Evolutionary conservation across 2,113 vertebrate species (phyloP).

Genomic region (Plotosus lineatus): DNA sequence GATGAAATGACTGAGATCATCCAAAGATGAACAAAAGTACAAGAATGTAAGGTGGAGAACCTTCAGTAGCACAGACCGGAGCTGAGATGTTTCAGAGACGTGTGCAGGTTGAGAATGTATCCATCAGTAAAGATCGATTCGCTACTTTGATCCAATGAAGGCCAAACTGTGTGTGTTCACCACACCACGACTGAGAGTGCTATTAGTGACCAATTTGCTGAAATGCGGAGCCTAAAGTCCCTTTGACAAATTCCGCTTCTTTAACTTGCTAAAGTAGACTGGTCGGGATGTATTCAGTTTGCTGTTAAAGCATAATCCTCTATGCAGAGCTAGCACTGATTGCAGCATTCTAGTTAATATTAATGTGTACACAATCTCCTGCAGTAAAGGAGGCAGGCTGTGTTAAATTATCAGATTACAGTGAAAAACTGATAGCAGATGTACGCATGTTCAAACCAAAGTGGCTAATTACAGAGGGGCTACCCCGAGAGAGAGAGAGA

Average conservation of each 20-base stretch:
- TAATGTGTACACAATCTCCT: slow-evolving; percentile 41
- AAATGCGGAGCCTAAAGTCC: slow-evolving; percentile 30
- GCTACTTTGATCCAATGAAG: slow-evolving; percentile 41
- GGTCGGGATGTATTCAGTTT: not conserved
- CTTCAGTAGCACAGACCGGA: not conserved
- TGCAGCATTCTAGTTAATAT: slow-evolving; percentile 32
- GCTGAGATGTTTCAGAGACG: slow-evolving; percentile 37
- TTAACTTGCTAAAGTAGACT: not conserved
- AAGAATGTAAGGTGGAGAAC: slow-evolving; percentile 22
- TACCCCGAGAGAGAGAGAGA: slow-evolving; percentile 56
- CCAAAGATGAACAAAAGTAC: slow-evolving; percentile 7
- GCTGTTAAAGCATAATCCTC: slow-evolving; percentile 1
- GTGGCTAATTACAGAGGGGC: slow-evolving; percentile 56
- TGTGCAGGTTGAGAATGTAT: slow-evolving; percentile 53
- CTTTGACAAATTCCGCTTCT: slow-evolving; percentile 9
- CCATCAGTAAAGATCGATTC: slow-evolving; percentile 54
- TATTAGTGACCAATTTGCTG: slow-evolving; percentile 48
- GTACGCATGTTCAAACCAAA: slow-evolving; percentile 54
- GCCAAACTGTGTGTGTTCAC: slow-evolving; percentile 45
- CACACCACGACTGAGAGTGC: slow-evolving; percentile 41
- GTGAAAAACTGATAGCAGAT: slow-evolving; percentile 54
- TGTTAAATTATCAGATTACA: slow-evolving; percentile 56
- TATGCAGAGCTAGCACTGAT: not conserved
- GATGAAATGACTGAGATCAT: not conserved
- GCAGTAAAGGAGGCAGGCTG: slow-evolving; percentile 43